Percentiles rank a stretch among this genome's conserved stretches.
phyloP scores from a whole-genome alignment of 2,113 vertebrate species.

The Passerina amoena region DNA sequence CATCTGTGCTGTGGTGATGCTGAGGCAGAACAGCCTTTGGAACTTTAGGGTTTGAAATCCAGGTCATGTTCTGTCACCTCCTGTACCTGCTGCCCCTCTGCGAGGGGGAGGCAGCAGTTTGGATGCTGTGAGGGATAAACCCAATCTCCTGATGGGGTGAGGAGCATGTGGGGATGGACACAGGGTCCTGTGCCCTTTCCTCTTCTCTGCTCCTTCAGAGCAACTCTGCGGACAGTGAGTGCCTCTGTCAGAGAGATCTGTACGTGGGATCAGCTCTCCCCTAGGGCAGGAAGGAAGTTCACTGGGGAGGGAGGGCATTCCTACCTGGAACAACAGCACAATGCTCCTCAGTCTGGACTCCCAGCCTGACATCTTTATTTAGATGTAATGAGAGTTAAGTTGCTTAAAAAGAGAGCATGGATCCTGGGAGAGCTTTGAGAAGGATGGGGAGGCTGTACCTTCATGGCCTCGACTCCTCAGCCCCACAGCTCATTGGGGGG shows the following conservation, averaged over 20 bases:
- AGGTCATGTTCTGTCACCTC: background rate
- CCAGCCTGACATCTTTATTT: background rate
- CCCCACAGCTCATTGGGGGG: background rate
- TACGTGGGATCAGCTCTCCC: background rate
- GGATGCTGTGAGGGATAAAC: background rate
- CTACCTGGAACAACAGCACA: background rate
- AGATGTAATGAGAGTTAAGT: background rate
- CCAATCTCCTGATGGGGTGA: background rate
- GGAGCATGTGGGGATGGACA: background rate
- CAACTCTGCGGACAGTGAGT: background rate
- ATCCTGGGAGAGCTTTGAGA: background rate
- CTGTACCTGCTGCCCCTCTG: background rate
- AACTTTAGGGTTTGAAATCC: background rate
- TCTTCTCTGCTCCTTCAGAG: background rate
- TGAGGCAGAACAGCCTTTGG: background rate
- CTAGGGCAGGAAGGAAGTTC: background rate
- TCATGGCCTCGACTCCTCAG: rapidly evolving
- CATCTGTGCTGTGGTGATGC: rapidly evolving
- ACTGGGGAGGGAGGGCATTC: background rate
- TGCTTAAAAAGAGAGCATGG: background rate
- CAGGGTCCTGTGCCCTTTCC: background rate
- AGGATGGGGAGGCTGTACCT: background rate
- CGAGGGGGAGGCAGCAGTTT: background rate
- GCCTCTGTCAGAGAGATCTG: background rate
- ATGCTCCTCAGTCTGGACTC: background rate